Evolutionary conservation across 2,113 vertebrate species (phyloP).

Genomic region (Regulus satrapa): DNA sequence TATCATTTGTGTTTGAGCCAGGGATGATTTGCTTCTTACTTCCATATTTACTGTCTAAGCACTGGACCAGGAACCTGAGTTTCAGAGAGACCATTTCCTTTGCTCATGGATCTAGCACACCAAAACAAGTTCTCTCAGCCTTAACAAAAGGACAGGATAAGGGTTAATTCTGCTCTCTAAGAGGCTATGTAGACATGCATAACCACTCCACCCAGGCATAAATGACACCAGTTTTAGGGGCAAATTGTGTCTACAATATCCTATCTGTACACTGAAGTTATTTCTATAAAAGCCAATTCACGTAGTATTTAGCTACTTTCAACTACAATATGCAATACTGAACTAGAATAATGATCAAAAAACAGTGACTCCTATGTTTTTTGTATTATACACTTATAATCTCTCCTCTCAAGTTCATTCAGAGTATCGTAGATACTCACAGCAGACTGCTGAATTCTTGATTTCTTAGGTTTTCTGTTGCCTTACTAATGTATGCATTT

Average conservation of each 20-base stretch:
- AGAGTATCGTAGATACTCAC: neutral
- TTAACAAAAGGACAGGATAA: neutral
- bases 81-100: neutral
- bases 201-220: neutral
- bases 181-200: neutral
- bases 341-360: neutral
- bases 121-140: neutral
- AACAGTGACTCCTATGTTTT: neutral
- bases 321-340: neutral
- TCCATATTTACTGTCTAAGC: neutral
- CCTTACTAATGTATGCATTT: neutral
- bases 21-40: neutral
- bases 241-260: neutral
- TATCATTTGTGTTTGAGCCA: neutral
- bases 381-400: neutral
- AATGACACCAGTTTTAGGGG: neutral
- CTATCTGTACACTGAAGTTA: neutral
- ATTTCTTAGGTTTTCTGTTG: neutral
- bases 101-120: neutral
- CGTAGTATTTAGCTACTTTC: neutral
- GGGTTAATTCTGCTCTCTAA: neutral
- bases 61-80: neutral
- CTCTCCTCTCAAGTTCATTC: neutral
- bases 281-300: neutral
- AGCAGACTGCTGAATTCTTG: neutral